Evolutionary conservation across 1,140 invertebrate species (phyloP), one percentile per base, ranked within the genome.

Genomic region (Temnothorax curvispinosus): DNA sequence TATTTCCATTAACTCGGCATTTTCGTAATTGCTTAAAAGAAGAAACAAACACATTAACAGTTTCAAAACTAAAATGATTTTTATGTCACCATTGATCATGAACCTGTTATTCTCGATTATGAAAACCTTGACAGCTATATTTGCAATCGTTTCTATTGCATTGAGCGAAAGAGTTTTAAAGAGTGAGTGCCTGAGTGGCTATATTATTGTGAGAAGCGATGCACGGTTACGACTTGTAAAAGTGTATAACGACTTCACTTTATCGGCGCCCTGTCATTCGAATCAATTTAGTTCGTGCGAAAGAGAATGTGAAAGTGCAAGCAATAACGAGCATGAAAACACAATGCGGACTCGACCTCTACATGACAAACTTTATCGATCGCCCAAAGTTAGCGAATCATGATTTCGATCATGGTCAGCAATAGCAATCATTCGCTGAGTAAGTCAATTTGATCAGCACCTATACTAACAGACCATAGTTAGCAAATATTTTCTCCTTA

Each of bases 81-180:
- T 56, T 75, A 56, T 54, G 35, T 56, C 35, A 18, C 3, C 11
- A 3, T 15, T 56, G 35, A 75, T 58, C 35, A 27, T 60, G 13
- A 41, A 76, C n/a, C 4, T 75, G 38, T 58, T n/a, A 27, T 4
- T 44, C 15, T 38, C 44, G 13, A 60, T 76, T 76, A 76, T 58
- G 21, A 76, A 60, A 60, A 60, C 8, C 3, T 44, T 76, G 8
- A 60, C 13, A 3, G 27, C 11, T 32, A 35, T 35, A 54, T 54
- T 32, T 38, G 18, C 27, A 54, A 54, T 18, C 32, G 27, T 58
- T 41, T 38, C 6, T 11, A 38, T 52, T n/a, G 41, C 50, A 38
- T 52, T 3, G n/a, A 54, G 2, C 0, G 1, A 76, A n/a, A 47
- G 11, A 38, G 64, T 62, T 27, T 47, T 62, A 78, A 64, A 78